Base-by-base conservation (phyloP, 1,140 invertebrate genomes). In the Aphelinus atriplicis region DNA sequence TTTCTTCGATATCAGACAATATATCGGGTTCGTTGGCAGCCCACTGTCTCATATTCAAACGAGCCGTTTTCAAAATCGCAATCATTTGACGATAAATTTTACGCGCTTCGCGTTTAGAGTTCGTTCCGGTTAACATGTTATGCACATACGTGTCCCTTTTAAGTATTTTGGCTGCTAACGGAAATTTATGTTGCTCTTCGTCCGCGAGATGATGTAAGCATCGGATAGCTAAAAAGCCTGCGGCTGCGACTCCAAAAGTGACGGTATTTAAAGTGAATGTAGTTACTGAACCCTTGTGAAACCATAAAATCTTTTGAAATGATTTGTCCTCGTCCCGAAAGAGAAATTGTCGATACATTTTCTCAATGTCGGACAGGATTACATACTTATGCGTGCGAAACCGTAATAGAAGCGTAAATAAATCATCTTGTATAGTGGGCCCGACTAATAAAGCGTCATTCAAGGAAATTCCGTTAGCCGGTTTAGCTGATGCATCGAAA, bases 331-430 rank as follows among this genome's bases (percentile, higher is more conserved):
- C 69, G 1, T 47, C 7, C 4, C 42, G 68, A 26, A 71, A 50
- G 3, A 67, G 45, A 67, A 76, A 51, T 50, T 71, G 69, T 46
- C 58, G 42, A 45, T 64, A 73, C 75, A 77, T 65, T 73, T 73
- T 76, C 5, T 67, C 64, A 26, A 76, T 72, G 51, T 76, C 75
- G 1, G 75, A 64, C 10, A 43, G 53, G 2, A 77, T 10, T 0
- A 60, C 70, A 48, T 64, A 73, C 0, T 26, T 58, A 10, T 73
- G 46, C 6, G 53, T 53, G 5, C 69, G 58, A 10, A 72, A 72
- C 3, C 69, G 64, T 3, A 66, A 5, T 3, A 76, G 10, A 3
- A 58, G 47, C 45, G 62, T 10, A 43, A 74, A 53, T 0, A 67
- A 1, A 9, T 55, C 4, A 4, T 53, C 58, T 53, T 64, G 60